Evolutionary conservation across 1,140 invertebrate species (phyloP), one percentile per base, ranked within the genome.

Genomic region (Neotoxoptera formosana): DNA sequence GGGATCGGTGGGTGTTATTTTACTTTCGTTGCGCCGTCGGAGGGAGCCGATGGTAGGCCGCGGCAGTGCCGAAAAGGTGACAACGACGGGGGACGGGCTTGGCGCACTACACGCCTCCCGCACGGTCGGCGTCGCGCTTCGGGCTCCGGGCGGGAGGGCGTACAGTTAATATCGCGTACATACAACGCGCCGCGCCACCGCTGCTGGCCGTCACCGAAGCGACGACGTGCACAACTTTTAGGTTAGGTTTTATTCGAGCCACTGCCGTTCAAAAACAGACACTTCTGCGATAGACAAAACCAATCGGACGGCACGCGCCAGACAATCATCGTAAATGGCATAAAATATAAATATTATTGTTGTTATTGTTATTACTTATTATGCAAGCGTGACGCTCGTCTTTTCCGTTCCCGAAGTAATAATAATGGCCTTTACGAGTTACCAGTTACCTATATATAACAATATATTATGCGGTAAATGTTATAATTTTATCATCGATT

Each of bases 211-310:
- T 53, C 48, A 67, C 36, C 11, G 36, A 60, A 91, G 51, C 56
- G 20, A 91, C 67, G 48, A 36, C n/a, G n/a, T 23, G 30, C 9
- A 34, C 48, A 76, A 76, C 30, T 76, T 76, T 76, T 76, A 53
- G 34, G 51, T 56, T 89, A 56, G 7, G 88, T 87, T 48, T 56
- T 56, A n/a, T 89, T 41, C 34, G n/a, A 34, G 47, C 48, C 48
- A 47, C 36, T 83, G 81, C n/a, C 81, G 91, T 86, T 93, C 91
- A 93, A 93, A 93, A 93, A 93, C 91, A 93, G 91, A 93, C n/a
- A 45, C n/a, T 56, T 56, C 67, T 84, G 81, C 48, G 11, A 51
- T 17, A 21, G 60, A 56, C 67, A 84, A 53, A 67, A 84, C 48
- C 81, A 92, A 92, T 81, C 23, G 67, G 67, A 36, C 41, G 90